Evolutionary conservation across 1,140 invertebrate species (phyloP).

Genomic region (Drosophila busckii): DNA sequence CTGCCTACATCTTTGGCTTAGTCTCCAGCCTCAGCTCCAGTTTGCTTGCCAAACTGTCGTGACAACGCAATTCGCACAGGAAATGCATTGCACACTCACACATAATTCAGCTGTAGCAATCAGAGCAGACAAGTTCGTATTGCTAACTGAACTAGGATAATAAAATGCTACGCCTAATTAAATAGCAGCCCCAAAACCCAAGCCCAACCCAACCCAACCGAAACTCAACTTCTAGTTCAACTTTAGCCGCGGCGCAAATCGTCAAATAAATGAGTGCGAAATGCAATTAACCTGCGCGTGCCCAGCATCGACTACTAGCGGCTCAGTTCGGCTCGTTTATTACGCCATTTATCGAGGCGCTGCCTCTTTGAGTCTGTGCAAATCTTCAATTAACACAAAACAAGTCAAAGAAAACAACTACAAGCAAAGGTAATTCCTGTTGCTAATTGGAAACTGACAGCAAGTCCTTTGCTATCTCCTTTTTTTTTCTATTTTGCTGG

Average conservation of each 20-base stretch:
- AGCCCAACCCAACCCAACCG: background rate
- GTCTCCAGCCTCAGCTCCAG: conserved; percentile 43
- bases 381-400: conserved; percentile 72
- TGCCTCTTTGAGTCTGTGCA: conserved; percentile 23
- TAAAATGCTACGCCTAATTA: conserved; percentile 41
- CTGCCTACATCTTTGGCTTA: conserved; percentile 33
- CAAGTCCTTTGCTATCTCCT: no score
- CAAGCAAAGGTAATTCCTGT: conserved; percentile 74
- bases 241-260: no score
- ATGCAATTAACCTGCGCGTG: conserved; percentile 68
- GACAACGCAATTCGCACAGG: conserved; percentile 19
- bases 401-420: conserved; percentile 21
- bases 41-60: conserved; percentile 36
- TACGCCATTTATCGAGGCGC: conserved; percentile 48
- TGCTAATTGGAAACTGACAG: conserved; percentile 73
- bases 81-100: conserved; percentile 53
- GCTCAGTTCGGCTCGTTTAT: conserved; percentile 46
- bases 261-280: conserved; percentile 47
- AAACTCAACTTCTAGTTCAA: background rate
- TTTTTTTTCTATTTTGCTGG: background rate
- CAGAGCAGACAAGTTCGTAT: background rate
- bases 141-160: conserved; percentile 27
- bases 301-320: conserved; percentile 32
- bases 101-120: conserved; percentile 11
- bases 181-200: conserved; percentile 33